Evolutionary conservation across 2,113 vertebrate genomes (phyloP), one percentile per base, ranked within the genome.

Genomic region (Ploceus nigricollis): DNA sequence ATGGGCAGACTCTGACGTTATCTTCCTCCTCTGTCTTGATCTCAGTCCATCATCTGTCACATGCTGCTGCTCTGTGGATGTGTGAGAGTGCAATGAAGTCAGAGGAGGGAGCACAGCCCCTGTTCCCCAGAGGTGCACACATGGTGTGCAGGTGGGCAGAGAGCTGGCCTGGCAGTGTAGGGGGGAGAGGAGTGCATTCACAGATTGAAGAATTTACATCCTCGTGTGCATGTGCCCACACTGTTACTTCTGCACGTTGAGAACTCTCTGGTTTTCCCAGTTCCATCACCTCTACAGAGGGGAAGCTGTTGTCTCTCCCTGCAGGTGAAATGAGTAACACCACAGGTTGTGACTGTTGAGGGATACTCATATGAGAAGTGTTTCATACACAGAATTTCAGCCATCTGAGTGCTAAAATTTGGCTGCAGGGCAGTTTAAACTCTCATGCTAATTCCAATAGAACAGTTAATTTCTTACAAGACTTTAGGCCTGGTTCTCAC

Each of bases 61-160:
- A 12, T 1, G 68, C 21, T 73, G 73, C 51, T 70, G 84, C 69
- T 78, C 7, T 84, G 25, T n/a, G 82, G 48, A 28, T 71, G 69
- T 33, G 72, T 0, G 4, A 68, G 82, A 24, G 33, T 19, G 63
- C 25, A 40, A 31, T 45, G 42, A 19, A 78, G 60, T 16, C 80
- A 54, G 72, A 14, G 57, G 21, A 47, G 81, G 45, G 75, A 11
- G 64, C 72, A 23, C 6, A 7, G 27, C 28, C 45, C 23, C 82
- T 33, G 68, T 2, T 90, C 50, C 11, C 80, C 39, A 1, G 35
- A 47, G 19, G 57, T n/a, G 86, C 60, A n/a, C 93, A 82, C 90
- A 25, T 96, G 92, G 90, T 15, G 47, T 64, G 83, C 93, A 96
- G 86, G 80, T 91, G 80, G 80, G n/a, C 86, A 68, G 13, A 23